These are phyloP conservation scores for Holotrichia oblita DNA, from an alignment of 1,140 invertebrate species.

Conservation along the genomic window DNA sequence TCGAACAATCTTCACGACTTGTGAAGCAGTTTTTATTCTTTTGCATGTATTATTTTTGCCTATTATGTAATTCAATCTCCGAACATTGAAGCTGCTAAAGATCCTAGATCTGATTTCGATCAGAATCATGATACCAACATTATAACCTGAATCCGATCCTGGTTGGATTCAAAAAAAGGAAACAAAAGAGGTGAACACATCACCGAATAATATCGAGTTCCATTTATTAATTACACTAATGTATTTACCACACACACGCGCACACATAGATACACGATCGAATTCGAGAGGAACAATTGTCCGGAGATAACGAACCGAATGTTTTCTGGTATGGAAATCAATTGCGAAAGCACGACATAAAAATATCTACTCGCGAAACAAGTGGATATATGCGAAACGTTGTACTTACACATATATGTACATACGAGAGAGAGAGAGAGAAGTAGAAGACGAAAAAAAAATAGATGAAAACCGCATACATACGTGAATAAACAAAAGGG, in stretches of 20 bases:
- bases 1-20: no score
- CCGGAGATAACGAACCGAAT: not conserved
- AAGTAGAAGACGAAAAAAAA: no score
- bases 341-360: not conserved
- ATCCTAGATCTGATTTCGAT: no score
- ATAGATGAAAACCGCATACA: constrained; percentile 17
- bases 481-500: constrained; percentile 26
- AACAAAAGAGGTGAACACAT: not conserved
- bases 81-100: no score
- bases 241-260: not conserved
- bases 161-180: not conserved
- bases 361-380: not conserved
- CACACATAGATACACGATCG: no score
- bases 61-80: no score
- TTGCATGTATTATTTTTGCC: no score
- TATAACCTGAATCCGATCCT: not conserved
- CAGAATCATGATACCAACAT: no score
- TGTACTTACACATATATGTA: not conserved
- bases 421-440: no score
- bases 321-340: constrained; percentile 1
- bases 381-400: not conserved
- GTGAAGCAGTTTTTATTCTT: no score
- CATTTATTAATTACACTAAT: constrained; percentile 21
- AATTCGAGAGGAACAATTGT: not conserved
- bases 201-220: not conserved